Evolutionary conservation across 2,888 invertebrate species (phyloP), one percentile per base, ranked within the genome.

Genomic region (Chironomus riparius): DNA sequence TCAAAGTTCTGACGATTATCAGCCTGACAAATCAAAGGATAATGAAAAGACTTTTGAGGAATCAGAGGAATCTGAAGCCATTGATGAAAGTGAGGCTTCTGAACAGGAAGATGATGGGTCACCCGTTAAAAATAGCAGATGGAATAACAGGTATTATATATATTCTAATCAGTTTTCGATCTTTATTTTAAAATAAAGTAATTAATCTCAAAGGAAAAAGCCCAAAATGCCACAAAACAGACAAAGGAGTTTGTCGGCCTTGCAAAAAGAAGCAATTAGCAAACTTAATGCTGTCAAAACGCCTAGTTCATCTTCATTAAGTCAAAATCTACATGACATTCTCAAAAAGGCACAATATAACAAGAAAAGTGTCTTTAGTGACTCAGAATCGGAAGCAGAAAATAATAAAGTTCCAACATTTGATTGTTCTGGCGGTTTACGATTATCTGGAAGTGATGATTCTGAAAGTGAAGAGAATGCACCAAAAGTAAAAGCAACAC

Each of bases 1-100:
- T 3, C 83, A 82, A 12, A 83, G 83, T 77, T 81, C 84, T 78
- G 84, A 84, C 77, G 84, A 84, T 77, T 83, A 82, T 80, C 81
- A 81, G 47, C 82, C 76, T 2, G 21, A 48, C 12, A 13, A 24
- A 3, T 50, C 48, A 18, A 22, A 50, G 13, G 15, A 70, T 0
- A 13, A 50, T 6, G 62, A 72, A 47, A 50, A 70, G 1, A 61
- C 61, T 2, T 61, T 48, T 61, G 69, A 56, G 1, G 82, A 82
- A 28, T 83, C 83, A 62, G 83, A 83, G 77, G 83, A 82, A 68
- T 82, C 82, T 69, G 82, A 83, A 24, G 2, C 4, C 10, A 13
- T 12, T 21, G 50, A 12, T 47, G 21, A 47, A 4, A 13, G 18
- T 21, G 38, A 2, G 10, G 10, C 10, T 4, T 38, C 38, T 38